phyloP scores from a whole-genome alignment of 2,113 vertebrate genomes.

The Calyptommatus sinebrachiatus region DNA sequence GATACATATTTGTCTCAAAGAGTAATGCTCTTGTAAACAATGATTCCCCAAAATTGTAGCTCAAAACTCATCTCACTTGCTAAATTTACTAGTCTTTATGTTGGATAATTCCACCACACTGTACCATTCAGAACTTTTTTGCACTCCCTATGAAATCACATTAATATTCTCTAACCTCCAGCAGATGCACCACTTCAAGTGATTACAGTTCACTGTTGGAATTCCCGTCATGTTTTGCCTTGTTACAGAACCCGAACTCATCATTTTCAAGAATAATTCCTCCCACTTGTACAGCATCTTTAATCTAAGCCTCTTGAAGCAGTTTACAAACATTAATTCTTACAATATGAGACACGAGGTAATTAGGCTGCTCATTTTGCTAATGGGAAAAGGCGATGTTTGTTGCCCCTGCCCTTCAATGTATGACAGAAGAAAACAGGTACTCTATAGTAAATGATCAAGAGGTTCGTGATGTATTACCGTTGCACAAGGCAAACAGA shows the following conservation, averaged over 20 bases:
- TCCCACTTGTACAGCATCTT: constrained; percentile 34
- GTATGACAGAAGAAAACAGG: neutral
- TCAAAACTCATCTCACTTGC: neutral
- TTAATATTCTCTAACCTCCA: constrained; percentile 26
- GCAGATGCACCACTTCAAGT: constrained; percentile 32
- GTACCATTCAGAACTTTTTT: neutral
- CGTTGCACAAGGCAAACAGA: neutral
- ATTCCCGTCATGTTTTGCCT: constrained; percentile 37
- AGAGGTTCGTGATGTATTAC: neutral
- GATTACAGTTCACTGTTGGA: constrained; percentile 34
- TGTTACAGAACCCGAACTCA: constrained; percentile 20
- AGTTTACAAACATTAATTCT: constrained; percentile 40
- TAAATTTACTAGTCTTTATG: neutral
- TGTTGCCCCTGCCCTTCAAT: neutral
- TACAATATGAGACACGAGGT: constrained; percentile 20
- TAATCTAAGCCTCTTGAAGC: constrained; percentile 36
- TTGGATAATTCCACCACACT: neutral
- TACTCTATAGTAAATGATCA: neutral
- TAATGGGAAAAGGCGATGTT: neutral
- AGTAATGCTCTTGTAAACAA: neutral
- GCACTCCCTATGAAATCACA: neutral
- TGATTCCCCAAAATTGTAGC: neutral
- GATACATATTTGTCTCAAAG: neutral
- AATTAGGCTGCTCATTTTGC: constrained; percentile 23
- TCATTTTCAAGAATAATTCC: constrained; percentile 31